Conservation (phyloP, 53 echinoderm and acorn worm genomes). For the Temnopleurus reevesii region DNA sequence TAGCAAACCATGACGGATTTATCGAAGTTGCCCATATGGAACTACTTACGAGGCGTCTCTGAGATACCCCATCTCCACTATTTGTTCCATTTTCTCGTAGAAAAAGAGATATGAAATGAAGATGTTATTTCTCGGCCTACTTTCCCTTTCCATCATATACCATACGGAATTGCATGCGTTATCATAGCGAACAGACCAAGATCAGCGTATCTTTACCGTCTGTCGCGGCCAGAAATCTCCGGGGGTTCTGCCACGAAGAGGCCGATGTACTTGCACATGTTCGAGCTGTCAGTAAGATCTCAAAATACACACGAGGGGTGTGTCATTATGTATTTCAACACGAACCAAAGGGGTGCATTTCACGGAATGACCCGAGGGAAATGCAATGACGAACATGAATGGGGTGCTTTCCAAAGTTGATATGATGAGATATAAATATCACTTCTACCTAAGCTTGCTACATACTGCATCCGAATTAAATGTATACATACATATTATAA, state of each 20-base stretch:
- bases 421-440: too few species aligned
- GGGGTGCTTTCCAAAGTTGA: too few species aligned
- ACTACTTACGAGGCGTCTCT: neutral
- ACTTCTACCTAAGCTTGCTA: too few species aligned
- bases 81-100: too few species aligned
- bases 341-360: neutral
- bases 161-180: neutral
- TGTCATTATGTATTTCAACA: slow-evolving; percentile 5
- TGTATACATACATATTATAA: too few species aligned
- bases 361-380: too few species aligned
- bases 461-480: too few species aligned
- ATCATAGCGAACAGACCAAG: neutral
- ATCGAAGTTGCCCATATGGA: neutral
- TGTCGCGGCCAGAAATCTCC: slow-evolving; percentile 6
- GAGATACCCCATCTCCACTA: neutral
- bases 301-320: neutral
- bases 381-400: too few species aligned
- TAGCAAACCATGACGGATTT: neutral
- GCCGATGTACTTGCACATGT: slow-evolving; percentile 36
- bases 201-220: neutral
- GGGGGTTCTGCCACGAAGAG: slow-evolving; percentile 26
- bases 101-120: too few species aligned
- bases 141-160: neutral
- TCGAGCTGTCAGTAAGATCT: neutral
- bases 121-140: neutral